Conservation (phyloP, 2,888 invertebrate genomes). For the Netelia fuscicornis region DNA sequence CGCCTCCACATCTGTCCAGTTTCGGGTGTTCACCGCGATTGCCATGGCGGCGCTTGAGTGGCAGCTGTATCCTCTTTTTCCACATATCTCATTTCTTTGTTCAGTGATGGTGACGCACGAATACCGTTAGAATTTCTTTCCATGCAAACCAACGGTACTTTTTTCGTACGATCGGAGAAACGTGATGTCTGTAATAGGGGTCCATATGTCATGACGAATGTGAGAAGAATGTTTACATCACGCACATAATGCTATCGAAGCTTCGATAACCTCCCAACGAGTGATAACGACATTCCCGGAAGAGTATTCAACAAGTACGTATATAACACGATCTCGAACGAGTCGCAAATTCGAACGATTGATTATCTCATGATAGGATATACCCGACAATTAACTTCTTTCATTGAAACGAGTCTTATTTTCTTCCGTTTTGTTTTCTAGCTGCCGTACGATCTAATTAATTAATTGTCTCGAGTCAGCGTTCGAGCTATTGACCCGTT, state of each 20-base stretch:
- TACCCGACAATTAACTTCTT: background rate
- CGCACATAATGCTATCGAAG: background rate
- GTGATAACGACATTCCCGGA: background rate
- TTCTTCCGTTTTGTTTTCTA: background rate
- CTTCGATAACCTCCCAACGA: background rate
- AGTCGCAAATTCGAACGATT: background rate
- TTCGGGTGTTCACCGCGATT: background rate
- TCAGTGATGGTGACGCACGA: background rate
- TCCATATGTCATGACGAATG: too few species aligned
- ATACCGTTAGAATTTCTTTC: too few species aligned
- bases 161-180: too few species aligned
- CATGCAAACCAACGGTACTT: too few species aligned
- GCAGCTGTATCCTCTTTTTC: background rate
- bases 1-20: background rate
- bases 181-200: too few species aligned
- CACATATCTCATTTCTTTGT: background rate
- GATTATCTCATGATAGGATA: background rate
- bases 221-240: background rate
- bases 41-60: background rate
- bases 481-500: slow-evolving; percentile 5
- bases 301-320: background rate
- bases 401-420: background rate
- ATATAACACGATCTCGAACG: too few species aligned
- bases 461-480: slow-evolving; percentile 31
- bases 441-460: slow-evolving; percentile 26